Conservation (phyloP, 2,797 vertebrate species). For the Podarcis siculus region DNA sequence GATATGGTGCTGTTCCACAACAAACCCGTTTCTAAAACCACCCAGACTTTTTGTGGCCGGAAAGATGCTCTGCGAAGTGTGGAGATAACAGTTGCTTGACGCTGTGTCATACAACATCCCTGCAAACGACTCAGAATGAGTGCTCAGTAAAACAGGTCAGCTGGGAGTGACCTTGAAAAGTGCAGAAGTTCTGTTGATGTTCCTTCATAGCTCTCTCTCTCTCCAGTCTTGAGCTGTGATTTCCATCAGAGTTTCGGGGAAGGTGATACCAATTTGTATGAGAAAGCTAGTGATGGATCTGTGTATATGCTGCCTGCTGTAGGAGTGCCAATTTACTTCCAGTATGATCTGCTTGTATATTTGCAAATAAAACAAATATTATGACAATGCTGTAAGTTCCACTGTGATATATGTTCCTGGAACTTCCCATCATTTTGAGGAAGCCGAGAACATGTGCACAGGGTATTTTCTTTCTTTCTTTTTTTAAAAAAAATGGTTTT, state of each 20-base stretch:
- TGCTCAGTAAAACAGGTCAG: no score
- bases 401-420: background rate
- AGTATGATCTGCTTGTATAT: background rate
- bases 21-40: no score
- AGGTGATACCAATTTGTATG: background rate
- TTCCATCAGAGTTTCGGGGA: background rate
- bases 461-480: no score
- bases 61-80: no score
- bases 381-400: background rate
- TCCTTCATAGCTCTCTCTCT: background rate
- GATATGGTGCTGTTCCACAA: no score
- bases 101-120: no score
- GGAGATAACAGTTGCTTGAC: no score
- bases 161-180: background rate
- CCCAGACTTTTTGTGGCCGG: no score
- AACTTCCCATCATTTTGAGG: background rate
- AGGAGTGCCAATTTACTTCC: background rate
- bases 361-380: constrained; percentile 1
- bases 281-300: background rate
- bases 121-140: no score
- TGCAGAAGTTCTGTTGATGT: background rate
- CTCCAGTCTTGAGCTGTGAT: background rate
- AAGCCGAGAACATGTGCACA: background rate
- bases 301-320: background rate
- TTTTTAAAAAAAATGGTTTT: no score